These are phyloP conservation scores for Ophiodon elongatus DNA, from an alignment of 2,113 vertebrate species.

Conservation along the genomic window DNA sequence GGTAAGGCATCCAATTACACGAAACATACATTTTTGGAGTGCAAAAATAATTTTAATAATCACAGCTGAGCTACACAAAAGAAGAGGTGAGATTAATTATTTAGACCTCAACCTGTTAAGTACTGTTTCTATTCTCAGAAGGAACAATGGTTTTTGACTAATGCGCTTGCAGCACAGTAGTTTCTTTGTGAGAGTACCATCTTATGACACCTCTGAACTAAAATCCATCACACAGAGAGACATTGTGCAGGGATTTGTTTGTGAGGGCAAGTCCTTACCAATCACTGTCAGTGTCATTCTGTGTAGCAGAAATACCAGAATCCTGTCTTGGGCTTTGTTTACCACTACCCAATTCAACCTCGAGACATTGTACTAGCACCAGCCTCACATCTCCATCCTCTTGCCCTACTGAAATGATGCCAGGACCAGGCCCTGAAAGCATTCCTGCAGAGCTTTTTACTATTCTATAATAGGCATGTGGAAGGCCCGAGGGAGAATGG, in stretches of 20 bases:
- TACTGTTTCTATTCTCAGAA: not conserved
- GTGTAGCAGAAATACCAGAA: conserved; percentile 12
- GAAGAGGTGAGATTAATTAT: conserved; percentile 1
- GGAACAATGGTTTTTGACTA: not conserved
- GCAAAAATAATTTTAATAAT: not conserved
- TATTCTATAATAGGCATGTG: conserved; percentile 25
- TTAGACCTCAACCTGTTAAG: not conserved
- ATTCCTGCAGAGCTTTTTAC: conserved; percentile 38
- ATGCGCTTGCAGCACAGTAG: not conserved
- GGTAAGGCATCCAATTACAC: not conserved
- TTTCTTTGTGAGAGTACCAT: not conserved
- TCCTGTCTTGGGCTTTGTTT: conserved; percentile 44
- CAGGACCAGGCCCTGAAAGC: conserved; percentile 27
- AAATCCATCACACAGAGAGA: not conserved
- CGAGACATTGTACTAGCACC: conserved; percentile 17
- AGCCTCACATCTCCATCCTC: conserved; percentile 38
- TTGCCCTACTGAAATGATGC: conserved; percentile 42
- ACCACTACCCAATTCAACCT: conserved; percentile 33
- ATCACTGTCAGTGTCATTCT: conserved; percentile 10
- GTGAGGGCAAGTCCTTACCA: not conserved
- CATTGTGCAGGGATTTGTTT: not conserved
- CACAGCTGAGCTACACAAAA: not conserved
- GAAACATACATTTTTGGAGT: not conserved
- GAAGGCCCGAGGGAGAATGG: conserved; percentile 39
- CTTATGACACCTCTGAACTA: not conserved